Conservation (phyloP, 2,888 invertebrate genomes). For the Esperia sulphurella region DNA sequence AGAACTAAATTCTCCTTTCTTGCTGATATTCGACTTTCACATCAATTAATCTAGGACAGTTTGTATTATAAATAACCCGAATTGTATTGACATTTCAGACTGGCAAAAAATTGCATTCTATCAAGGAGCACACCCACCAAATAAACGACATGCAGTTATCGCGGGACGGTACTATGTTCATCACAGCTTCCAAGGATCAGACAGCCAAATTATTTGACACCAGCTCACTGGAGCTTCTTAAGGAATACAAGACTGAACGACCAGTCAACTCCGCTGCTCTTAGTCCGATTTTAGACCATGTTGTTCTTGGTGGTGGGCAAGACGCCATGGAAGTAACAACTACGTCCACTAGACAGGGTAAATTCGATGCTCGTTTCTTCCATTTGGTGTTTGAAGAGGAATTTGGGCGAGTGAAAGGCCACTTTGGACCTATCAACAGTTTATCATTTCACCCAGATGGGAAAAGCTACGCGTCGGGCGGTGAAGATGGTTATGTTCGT, state of each 20-base stretch:
- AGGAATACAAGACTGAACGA: slow-evolving; percentile 98
- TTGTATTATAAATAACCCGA: neutral
- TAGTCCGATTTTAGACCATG: slow-evolving; percentile 97
- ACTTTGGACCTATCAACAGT: slow-evolving; percentile 99
- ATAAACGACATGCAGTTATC: slow-evolving; percentile 98
- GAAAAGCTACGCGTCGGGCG: slow-evolving; percentile 96
- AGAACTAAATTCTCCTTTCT: no score
- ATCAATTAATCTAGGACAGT: no score
- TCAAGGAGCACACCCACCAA: slow-evolving; percentile 89
- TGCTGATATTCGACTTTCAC: no score
- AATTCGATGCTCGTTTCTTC: slow-evolving; percentile 97
- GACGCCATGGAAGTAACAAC: slow-evolving; percentile 99
- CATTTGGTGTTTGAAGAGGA: slow-evolving; percentile 98
- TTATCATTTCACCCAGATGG: slow-evolving; percentile 99
- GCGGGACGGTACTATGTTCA: slow-evolving; percentile 95
- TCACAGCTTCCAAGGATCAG: slow-evolving; percentile 97
- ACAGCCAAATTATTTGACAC: slow-evolving; percentile 97
- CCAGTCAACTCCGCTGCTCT: slow-evolving; percentile 99
- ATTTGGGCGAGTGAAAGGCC: slow-evolving; percentile 98
- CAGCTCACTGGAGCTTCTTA: slow-evolving; percentile 90
- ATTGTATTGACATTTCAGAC: slow-evolving; percentile 75
- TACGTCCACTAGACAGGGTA: slow-evolving; percentile 94
- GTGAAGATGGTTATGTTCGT: slow-evolving; percentile 98
- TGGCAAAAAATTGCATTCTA: slow-evolving; percentile 88
- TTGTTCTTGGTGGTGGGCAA: slow-evolving; percentile 98